phyloP scores from a whole-genome alignment of 2,888 invertebrate species.

The Diaprepes abbreviatus region DNA sequence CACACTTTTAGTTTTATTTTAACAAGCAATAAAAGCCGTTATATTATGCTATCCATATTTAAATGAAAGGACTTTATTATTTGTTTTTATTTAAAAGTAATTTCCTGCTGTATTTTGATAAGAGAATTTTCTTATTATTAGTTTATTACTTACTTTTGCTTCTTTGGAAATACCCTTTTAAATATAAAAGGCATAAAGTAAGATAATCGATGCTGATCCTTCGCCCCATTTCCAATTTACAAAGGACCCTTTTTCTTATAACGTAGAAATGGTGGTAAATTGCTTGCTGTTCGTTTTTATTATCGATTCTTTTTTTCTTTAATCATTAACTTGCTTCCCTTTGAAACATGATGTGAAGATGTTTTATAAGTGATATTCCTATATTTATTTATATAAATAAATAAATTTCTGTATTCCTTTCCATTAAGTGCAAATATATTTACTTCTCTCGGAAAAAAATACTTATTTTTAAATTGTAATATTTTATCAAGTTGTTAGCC shows the following conservation, averaged over 20 bases:
- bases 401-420: no score
- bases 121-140: no score
- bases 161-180: conserved; percentile 4
- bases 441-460: no score
- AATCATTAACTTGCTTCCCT: conserved; percentile 3
- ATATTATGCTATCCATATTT: no score
- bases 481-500: no score
- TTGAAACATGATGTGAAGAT: not conserved
- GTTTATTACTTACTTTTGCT: not conserved
- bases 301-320: conserved; percentile 10
- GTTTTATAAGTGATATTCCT: not conserved
- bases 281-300: conserved; percentile 15
- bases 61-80: no score
- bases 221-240: conserved; percentile 7
- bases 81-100: no score
- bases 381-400: not conserved
- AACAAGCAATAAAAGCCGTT: no score
- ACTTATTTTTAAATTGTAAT: no score
- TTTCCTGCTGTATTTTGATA: no score
- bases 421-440: no score
- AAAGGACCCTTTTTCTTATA: conserved; percentile 7
- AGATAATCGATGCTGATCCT: conserved; percentile 12
- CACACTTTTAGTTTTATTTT: no score
- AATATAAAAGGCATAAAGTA: conserved; percentile 14
- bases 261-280: conserved; percentile 7